These are phyloP conservation scores for Epicampocera succincta DNA, from an alignment of 2,888 invertebrate genomes.

Conservation along the genomic window DNA sequence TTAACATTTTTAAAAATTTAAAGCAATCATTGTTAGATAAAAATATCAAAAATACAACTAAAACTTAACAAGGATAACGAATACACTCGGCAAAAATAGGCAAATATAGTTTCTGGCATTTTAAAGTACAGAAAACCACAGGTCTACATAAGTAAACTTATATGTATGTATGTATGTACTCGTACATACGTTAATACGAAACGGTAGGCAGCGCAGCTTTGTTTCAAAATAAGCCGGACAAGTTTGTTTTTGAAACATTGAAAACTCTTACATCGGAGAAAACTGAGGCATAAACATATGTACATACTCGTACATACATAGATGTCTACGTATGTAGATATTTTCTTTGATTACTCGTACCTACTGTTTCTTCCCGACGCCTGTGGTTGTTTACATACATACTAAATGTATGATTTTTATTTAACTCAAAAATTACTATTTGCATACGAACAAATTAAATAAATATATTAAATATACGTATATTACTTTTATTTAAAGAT, in stretches of 20 bases:
- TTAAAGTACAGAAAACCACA: slow-evolving; percentile 23
- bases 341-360: too few relatives aligned
- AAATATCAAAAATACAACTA: slow-evolving; percentile 26
- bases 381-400: slow-evolving; percentile 34
- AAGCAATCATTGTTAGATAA: slow-evolving; percentile 62
- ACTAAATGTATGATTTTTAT: slow-evolving; percentile 36
- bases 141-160: neutral
- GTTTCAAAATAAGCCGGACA: too few relatives aligned
- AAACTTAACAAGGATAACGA: slow-evolving; percentile 10
- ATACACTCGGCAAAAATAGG: slow-evolving; percentile 52
- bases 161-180: too few relatives aligned
- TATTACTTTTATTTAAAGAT: slow-evolving; percentile 33
- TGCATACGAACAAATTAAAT: neutral
- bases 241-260: too few relatives aligned
- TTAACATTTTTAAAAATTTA: slow-evolving; percentile 34
- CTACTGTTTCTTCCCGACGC: neutral
- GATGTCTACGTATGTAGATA: too few relatives aligned
- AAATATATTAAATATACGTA: slow-evolving; percentile 29
- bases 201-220: too few relatives aligned
- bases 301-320: too few relatives aligned
- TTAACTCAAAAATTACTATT: slow-evolving; percentile 5
- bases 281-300: too few relatives aligned
- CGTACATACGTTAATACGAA: too few relatives aligned
- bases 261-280: too few relatives aligned
- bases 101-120: slow-evolving; percentile 27